Conservation (phyloP, 2,113 vertebrate genomes). For the Bothrops jararaca region DNA sequence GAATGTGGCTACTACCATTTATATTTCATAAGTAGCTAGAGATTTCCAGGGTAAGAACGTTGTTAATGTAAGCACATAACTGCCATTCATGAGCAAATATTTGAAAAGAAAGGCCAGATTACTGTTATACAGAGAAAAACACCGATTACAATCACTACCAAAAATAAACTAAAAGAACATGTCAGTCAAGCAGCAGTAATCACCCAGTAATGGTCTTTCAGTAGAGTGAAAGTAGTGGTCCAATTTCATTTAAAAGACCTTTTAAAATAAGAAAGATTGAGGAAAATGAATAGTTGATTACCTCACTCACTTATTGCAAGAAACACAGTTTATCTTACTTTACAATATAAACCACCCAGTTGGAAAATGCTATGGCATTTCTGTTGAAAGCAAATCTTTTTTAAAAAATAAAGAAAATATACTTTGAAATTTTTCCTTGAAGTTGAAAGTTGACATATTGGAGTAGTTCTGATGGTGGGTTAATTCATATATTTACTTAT, state of each 20-base stretch:
- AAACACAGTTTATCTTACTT: neutral
- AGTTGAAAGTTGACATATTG: neutral
- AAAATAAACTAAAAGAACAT: neutral
- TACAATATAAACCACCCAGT: neutral
- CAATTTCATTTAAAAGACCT: neutral
- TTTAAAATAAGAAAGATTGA: conserved; percentile 4
- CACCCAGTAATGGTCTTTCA: neutral
- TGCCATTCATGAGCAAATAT: neutral
- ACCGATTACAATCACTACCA: neutral
- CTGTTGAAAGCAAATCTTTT: neutral
- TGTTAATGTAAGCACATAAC: neutral
- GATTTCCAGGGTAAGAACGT: neutral
- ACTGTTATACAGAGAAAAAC: neutral
- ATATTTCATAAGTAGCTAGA: neutral
- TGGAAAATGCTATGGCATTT: neutral
- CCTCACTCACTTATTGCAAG: neutral
- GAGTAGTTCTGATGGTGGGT: neutral
- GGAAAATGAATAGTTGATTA: neutral
- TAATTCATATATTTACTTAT: neutral
- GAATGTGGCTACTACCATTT: neutral
- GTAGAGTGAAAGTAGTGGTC: neutral
- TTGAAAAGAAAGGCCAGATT: neutral
- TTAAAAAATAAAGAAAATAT: neutral
- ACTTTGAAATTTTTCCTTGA: neutral
- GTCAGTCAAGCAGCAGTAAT: neutral